phyloP scores from a whole-genome alignment of 2,113 vertebrate genomes.

The Glaucomys volans region DNA sequence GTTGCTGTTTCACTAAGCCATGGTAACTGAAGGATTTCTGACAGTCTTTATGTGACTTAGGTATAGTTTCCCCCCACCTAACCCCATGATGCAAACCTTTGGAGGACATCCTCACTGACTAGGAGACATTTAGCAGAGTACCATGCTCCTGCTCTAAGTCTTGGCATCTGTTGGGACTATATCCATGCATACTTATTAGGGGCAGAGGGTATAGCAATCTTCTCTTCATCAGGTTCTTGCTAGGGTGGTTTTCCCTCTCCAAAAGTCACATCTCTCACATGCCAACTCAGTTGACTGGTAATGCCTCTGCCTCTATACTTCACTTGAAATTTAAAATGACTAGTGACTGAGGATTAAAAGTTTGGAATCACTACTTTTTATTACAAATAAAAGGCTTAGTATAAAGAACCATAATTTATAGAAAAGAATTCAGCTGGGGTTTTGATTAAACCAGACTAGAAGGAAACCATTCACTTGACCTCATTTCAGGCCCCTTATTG shows the following conservation, averaged over 20 bases:
- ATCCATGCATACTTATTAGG: neutral
- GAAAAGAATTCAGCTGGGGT: neutral
- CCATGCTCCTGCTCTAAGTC: neutral
- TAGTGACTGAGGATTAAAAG: neutral
- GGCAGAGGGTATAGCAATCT: neutral
- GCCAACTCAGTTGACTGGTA: neutral
- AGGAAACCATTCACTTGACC: neutral
- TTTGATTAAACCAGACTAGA: neutral
- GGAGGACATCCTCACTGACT: neutral
- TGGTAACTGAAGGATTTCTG: neutral
- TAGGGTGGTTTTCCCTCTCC: no score
- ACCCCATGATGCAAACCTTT: neutral
- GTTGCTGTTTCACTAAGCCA: neutral
- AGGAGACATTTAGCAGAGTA: neutral
- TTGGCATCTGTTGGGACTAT: neutral
- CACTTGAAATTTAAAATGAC: conserved; percentile 26
- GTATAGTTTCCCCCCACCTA: neutral
- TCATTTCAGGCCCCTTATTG: neutral
- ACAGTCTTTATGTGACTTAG: neutral
- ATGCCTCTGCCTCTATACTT: neutral
- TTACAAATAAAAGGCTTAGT: conserved; percentile 3
- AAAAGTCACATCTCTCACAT: no score
- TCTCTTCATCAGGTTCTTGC: neutral
- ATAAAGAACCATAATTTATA: neutral
- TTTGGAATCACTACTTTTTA: neutral